Evolutionary conservation across 2,888 invertebrate genomes (phyloP), one percentile per base, ranked within the genome.

Genomic region (Tricholauxania praeusta): DNA sequence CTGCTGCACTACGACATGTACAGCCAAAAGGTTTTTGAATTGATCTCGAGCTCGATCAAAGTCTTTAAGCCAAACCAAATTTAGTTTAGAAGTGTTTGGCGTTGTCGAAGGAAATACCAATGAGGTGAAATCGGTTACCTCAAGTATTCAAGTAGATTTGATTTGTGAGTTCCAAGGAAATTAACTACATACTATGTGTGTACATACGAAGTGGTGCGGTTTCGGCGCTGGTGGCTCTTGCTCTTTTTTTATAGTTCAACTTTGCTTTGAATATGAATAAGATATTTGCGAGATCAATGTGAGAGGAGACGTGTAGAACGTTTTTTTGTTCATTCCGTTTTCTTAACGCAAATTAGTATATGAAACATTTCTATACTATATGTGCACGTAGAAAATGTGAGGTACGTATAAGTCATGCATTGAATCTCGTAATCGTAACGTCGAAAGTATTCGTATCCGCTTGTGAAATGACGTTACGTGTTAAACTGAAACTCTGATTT

Each of bases 11-110:
- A 39, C 39, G 39, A 39, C 49, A 49, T 39, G 49, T 51, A 8
- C 14, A 49, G 63, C 39, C 65, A 74, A 17, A 19, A 32, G 62
- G 62, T 53, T 66, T 72, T 39, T 51, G 62, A 72, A 67, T 62
- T 66, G 62, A 65, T 67, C 66, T 62, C 66, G 55, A 65, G 66
- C 67, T 55, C 62, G 62, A 73, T 71, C 69, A 71, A 71, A 67
- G 68, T 73, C 59, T 73, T 69, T 69, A 69, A 68, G 69, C 69
- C 73, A 73, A 74, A 59, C 71, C 74, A 72, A 74, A 75, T 75
- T 87, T 86, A 87, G 87, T 87, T 86, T 86, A 84, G 83, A 85
- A 83, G 84, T 85, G 85, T 84, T 87, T 84, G 87, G 86, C 86
- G 86, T 83, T 84, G 84, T 83, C 82, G 83, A 82, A 83, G 82